Evolutionary conservation across 2,888 invertebrate species (phyloP), one percentile per base, ranked within the genome.

Genomic region (Rhabditoides inermis): DNA sequence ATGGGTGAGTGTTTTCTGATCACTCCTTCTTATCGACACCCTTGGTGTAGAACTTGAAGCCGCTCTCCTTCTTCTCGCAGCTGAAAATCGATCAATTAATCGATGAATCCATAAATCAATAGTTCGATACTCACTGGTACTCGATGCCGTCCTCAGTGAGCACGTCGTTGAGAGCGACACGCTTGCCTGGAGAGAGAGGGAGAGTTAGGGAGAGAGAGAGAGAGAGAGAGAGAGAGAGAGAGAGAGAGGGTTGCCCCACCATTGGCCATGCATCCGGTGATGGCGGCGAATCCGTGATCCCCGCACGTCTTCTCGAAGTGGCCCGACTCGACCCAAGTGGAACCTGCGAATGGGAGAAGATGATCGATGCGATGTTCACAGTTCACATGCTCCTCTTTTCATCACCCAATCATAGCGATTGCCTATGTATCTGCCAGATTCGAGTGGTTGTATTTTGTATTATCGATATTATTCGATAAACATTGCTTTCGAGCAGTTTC

Each of bases 11-110:
- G n/a, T n/a, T n/a, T n/a, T n/a, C n/a, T n/a, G n/a, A n/a, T n/a
- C n/a, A n/a, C n/a, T n/a, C n/a, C n/a, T n/a, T n/a, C n/a, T n/a
- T n/a, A n/a, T n/a, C n/a, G n/a, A n/a, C n/a, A n/a, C n/a, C 41
- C 23, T 55, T 55, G 45, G 41, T 56, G 54, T 56, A 59, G 56
- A 59, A 59, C 22, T 49, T 45, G 42, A 47, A 55, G n/a, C 51
- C 35, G 10, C 59, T 54, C 28, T 53, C 51, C n/a, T 42, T 49
- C n/a, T 49, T 42, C 40, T 59, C 59, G 49, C 59, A 59, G 42
- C 59, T 59, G 51, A 45, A 59, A 55, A 26, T 2, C 27, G 7
- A n/a, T 27, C 23, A 20, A 42, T 42, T 1, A n/a, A 2, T 42
- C n/a, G 2, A 42, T 4, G 15, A 4, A 22, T 42, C 15, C 15